These are phyloP conservation scores for Cebidichthys violaceus DNA, from an alignment of 2,113 vertebrate genomes.

Conservation along the genomic window DNA sequence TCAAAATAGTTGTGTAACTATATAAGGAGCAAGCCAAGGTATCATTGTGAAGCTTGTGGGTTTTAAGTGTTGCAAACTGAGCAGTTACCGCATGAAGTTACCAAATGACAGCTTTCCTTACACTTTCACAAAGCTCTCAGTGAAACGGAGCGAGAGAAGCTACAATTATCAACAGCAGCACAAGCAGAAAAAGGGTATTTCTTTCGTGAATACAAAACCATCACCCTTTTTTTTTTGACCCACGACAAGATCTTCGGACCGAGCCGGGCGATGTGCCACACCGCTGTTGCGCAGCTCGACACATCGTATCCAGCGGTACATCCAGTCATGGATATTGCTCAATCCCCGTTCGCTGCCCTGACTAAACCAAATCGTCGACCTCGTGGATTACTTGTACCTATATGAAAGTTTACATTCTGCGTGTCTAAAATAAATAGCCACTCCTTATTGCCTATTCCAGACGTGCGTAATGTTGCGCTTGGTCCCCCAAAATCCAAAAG, in stretches of 20 bases:
- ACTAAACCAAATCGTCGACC: constrained; percentile 53
- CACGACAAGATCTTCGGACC: constrained; percentile 51
- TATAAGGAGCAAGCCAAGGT: constrained; percentile 52
- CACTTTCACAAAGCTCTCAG: constrained; percentile 34
- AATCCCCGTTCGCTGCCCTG: constrained; percentile 52
- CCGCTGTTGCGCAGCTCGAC: constrained; percentile 81
- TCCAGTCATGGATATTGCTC: constrained; percentile 67
- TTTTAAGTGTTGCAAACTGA: constrained; percentile 70
- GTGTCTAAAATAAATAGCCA: constrained; percentile 32
- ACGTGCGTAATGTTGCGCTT: constrained; percentile 76
- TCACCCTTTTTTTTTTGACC: constrained; percentile 39
- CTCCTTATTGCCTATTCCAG: constrained; percentile 55
- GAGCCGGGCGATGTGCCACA: constrained; percentile 79
- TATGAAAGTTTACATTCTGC: constrained; percentile 11
- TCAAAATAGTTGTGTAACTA: constrained; percentile 74
- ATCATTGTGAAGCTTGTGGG: constrained; percentile 70
- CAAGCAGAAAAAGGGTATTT: background rate
- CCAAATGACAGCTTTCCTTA: constrained; percentile 71
- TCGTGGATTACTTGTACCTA: constrained; percentile 40
- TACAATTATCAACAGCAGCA: constrained; percentile 9
- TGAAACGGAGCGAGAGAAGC: background rate
- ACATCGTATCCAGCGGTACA: constrained; percentile 63
- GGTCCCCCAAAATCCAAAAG: constrained; percentile 61
- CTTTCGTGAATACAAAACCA: constrained; percentile 44
- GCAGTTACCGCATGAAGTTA: constrained; percentile 60